These are phyloP conservation scores for Scaptomyza pallida DNA, from an alignment of 1,140 invertebrate species.

Conservation along the genomic window DNA sequence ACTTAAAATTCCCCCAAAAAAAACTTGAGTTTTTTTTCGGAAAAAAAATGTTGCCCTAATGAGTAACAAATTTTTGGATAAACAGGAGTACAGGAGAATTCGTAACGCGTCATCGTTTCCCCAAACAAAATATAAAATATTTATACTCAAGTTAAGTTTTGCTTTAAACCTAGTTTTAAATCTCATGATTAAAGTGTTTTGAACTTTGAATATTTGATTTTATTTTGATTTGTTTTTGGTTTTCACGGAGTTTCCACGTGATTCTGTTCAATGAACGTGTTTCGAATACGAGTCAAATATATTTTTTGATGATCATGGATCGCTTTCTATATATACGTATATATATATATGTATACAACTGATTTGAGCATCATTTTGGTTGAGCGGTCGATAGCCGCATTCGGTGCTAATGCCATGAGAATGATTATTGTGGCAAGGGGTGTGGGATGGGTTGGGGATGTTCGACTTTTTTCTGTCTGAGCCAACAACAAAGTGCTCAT, in stretches of 20 bases:
- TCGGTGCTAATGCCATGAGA: neutral
- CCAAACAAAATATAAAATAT: too few species aligned
- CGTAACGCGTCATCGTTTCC: neutral
- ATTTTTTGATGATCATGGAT: constrained; percentile 12
- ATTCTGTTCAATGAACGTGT: constrained; percentile 26
- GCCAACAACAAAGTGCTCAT: constrained; percentile 39
- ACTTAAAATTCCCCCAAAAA: neutral
- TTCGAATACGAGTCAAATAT: constrained; percentile 3
- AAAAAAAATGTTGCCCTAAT: constrained; percentile 4
- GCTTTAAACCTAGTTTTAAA: too few species aligned
- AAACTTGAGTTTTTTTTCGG: too few species aligned
- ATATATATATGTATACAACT: neutral
- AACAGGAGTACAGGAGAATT: neutral
- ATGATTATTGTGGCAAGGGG: neutral
- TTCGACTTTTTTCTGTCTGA: constrained; percentile 7
- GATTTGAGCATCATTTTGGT: constrained; percentile 10
- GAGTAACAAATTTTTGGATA: constrained; percentile 19
- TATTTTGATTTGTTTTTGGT: too few species aligned
- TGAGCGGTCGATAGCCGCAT: constrained; percentile 9
- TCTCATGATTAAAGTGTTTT: too few species aligned
- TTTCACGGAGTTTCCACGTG: constrained; percentile 16
- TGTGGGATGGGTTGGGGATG: neutral
- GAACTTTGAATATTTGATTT: too few species aligned
- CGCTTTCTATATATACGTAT: constrained; percentile 37
- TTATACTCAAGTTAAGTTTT: too few species aligned